Evolutionary conservation across 2,113 vertebrate species (phyloP), one percentile per base, ranked within the genome.

Genomic region (Ivindomyrus marchei): DNA sequence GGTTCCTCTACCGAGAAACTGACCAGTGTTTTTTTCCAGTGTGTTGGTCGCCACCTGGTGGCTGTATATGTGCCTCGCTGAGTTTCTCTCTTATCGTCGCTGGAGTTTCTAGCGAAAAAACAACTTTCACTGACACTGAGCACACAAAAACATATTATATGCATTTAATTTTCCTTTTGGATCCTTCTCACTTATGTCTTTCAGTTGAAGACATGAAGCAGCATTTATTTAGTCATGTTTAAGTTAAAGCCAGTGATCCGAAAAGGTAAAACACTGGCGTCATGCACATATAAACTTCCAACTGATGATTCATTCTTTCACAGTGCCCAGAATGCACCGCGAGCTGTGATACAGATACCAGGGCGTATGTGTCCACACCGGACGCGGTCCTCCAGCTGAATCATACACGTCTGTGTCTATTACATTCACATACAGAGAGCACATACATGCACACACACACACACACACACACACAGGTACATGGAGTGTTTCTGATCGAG

Each of bases 41-140:
- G 47, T 49, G 27, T 56, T 53, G 88, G 31, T 42, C 11, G 88
- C 74, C 88, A 77, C 50, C 88, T 89, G 50, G 70, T 89, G 88
- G 88, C 74, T 89, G 74, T 45, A 45, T 49, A 8, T n/a, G 24
- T 21, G 66, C 10, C 11, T 31, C 39, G 15, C 42, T 17, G 45
- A 70, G 1, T 66, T 10, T 19, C 11, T 62, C 53, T 10, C 7
- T 53, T 52, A 36, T 87, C 8, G 2, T 13, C 2, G 36, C 27
- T 19, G 36, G 19, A 42, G 87, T 53, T 24, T 45, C 53, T 45
- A 27, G 7, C 4, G 4, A 21, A 87, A 53, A 31, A 84, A 46
- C n/a, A 56, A 24, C 39, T 66, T 88, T 50, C 53, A 10, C 56
- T 27, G 47, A 42, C 36, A 66, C 6, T 31, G 52, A 62, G 87